A percentile compares a stretch with the other conserved stretches of the same genome.
Evolutionary conservation across 2,797 vertebrate genomes (phyloP).

Genomic region (Diglossa cyanea): DNA sequence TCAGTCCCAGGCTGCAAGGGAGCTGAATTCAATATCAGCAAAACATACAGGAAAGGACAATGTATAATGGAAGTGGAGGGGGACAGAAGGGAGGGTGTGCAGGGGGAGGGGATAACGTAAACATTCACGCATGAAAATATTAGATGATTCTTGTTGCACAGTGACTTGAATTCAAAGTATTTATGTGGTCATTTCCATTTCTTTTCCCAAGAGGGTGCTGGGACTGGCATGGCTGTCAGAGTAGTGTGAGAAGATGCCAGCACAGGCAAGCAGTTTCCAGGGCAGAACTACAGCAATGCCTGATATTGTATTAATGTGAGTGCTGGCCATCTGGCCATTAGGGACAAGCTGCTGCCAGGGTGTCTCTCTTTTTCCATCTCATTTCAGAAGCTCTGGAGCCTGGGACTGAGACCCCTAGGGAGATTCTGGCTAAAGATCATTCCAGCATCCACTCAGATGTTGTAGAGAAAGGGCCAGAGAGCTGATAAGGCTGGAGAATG

Average conservation of each 20-base stretch:
- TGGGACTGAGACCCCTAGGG: conserved; percentile 60
- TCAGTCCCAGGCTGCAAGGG: conserved; percentile 4
- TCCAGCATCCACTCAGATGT: conserved; percentile 58
- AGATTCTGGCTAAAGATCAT: conserved; percentile 64
- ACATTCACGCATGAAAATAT: conserved; percentile 38
- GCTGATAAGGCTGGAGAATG: conserved; percentile 25
- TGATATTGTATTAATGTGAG: conserved; percentile 75
- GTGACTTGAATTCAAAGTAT: conserved; percentile 50
- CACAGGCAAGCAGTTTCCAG: conserved; percentile 78
- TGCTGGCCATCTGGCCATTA: conserved; percentile 76
- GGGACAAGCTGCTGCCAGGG: conserved; percentile 67
- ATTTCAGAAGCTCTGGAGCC: conserved; percentile 73
- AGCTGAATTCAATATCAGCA: conserved; percentile 10
- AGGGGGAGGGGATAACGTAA: conserved; percentile 26
- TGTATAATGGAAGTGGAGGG: conserved; percentile 37
- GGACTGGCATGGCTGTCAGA: conserved; percentile 60
- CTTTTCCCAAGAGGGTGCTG: conserved; percentile 63
- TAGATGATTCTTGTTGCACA: conserved; percentile 33
- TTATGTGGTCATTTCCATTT: conserved; percentile 47
- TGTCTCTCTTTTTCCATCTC: conserved; percentile 68
- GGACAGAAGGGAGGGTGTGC: neutral
- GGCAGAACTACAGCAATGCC: conserved; percentile 77
- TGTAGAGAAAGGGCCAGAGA: conserved; percentile 33
- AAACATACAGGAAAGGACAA: conserved; percentile 29
- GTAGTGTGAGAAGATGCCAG: conserved; percentile 76